These are phyloP conservation scores for Odontamblyopus rebecca DNA, from an alignment of 2,797 vertebrate species.

Conservation along the genomic window DNA sequence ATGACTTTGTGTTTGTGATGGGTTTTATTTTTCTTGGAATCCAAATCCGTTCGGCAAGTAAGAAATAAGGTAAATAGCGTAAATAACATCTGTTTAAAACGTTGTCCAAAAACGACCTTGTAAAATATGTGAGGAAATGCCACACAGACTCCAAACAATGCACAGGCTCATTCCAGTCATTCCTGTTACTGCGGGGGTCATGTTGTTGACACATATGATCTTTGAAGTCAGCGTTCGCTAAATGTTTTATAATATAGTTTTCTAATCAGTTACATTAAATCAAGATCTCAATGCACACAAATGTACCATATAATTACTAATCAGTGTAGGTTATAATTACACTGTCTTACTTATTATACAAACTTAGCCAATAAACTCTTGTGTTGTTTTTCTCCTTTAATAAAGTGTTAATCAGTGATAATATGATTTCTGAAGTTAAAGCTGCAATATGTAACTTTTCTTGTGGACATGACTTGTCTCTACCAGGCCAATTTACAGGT, in stretches of 20 bases:
- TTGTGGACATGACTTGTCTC: too few species aligned
- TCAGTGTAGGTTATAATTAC: not conserved
- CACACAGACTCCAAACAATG: conserved; percentile 28
- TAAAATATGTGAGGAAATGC: conserved; percentile 35
- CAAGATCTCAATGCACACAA: not conserved
- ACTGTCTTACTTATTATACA: not conserved
- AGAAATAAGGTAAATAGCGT: too few species aligned
- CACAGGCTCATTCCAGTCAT: conserved; percentile 31
- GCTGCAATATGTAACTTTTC: not conserved
- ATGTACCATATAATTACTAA: not conserved
- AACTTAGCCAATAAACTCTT: not conserved
- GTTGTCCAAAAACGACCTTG: not conserved
- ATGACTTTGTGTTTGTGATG: too few species aligned
- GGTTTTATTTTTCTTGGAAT: too few species aligned
- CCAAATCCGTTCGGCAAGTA: too few species aligned
- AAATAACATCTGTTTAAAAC: not conserved
- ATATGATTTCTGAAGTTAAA: not conserved
- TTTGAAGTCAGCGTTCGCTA: not conserved
- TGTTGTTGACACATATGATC: conserved; percentile 12
- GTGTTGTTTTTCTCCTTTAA: not conserved
- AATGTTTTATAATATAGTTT: not conserved
- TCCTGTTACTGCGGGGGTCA: conserved; percentile 18
- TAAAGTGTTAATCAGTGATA: not conserved
- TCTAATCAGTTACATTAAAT: not conserved
- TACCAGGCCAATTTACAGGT: too few species aligned